These are phyloP conservation scores for Montifringilla adamsi DNA, from an alignment of 2,113 vertebrate genomes.

Conservation along the genomic window DNA sequence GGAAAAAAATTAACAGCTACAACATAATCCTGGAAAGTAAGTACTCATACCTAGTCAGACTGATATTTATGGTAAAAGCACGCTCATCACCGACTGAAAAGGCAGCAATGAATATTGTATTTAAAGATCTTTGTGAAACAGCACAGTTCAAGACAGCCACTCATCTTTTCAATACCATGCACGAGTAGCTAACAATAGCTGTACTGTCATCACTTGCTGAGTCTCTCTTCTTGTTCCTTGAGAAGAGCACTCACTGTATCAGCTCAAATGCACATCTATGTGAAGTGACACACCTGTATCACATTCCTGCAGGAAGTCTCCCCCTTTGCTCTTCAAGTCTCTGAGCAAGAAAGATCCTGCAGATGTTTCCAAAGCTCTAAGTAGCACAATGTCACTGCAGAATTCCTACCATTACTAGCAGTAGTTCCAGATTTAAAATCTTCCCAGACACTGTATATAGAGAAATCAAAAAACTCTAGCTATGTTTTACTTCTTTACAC, in stretches of 20 bases:
- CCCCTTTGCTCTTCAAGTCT: neutral
- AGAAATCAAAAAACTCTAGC: neutral
- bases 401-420: neutral
- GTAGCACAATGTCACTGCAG: neutral
- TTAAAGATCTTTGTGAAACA: neutral
- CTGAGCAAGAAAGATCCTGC: neutral
- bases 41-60: neutral
- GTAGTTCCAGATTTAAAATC: neutral
- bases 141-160: neutral
- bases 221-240: neutral
- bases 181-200: neutral
- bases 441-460: fast-evolving
- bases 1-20: neutral
- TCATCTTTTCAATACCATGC: neutral
- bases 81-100: neutral
- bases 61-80: neutral
- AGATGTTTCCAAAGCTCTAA: neutral
- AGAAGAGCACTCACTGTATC: neutral
- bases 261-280: fast-evolving
- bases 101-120: neutral
- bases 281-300: neutral
- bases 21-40: neutral
- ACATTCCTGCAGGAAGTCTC: neutral
- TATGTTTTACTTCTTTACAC: neutral
- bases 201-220: neutral